Conservation (phyloP, 2,888 invertebrate genomes). For the Coleophora deauratella region DNA sequence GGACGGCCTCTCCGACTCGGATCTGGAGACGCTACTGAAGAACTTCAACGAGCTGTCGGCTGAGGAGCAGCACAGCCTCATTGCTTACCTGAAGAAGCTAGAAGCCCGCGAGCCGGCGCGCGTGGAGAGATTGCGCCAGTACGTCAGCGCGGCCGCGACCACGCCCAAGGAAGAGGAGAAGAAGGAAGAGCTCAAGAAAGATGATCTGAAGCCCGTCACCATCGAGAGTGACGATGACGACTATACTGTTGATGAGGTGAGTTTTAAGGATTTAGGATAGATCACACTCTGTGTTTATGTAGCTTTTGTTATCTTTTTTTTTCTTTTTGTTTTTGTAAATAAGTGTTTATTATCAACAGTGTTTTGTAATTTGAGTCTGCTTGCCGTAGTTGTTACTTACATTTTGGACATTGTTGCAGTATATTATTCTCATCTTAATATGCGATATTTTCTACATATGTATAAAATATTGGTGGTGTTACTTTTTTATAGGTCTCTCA, state of each 20-base stretch:
- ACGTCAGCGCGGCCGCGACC: constrained; percentile 74
- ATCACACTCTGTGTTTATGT: too few species aligned
- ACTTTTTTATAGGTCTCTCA: too few species aligned
- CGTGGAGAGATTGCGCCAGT: constrained; percentile 84
- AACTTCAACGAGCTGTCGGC: constrained; percentile 84
- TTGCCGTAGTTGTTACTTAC: too few species aligned
- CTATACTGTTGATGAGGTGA: constrained; percentile 85
- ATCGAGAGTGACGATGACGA: constrained; percentile 83
- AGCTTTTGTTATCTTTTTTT: too few species aligned
- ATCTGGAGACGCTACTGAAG: constrained; percentile 84
- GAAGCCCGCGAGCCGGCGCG: constrained; percentile 84
- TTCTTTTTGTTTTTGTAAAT: too few species aligned
- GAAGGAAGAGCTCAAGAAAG: not conserved
- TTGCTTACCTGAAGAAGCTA: constrained; percentile 85
- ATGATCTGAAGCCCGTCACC: constrained; percentile 19
- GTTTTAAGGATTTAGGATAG: too few species aligned
- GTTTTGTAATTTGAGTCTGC: too few species aligned
- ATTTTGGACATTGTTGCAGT: too few species aligned
- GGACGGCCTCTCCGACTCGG: constrained; percentile 86
- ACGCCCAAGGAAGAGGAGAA: constrained; percentile 7
- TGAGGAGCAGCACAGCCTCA: constrained; percentile 88
- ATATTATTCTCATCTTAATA: too few species aligned
- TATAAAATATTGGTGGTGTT: too few species aligned
- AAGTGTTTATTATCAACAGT: too few species aligned
- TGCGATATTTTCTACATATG: too few species aligned